These are phyloP conservation scores for Acrocera orbiculus DNA, from an alignment of 2,888 invertebrate genomes.

Conservation along the genomic window DNA sequence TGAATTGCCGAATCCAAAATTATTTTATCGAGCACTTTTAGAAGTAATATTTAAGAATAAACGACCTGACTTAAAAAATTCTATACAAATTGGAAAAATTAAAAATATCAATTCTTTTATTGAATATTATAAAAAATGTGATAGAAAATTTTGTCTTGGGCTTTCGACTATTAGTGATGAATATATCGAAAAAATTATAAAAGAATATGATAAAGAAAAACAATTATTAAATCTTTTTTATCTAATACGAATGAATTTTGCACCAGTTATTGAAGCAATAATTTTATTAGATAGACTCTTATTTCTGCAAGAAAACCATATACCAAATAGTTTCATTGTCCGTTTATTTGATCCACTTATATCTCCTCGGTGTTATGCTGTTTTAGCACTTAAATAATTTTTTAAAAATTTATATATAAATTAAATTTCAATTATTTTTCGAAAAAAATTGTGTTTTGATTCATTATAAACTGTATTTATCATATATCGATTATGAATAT, in stretches of 20 bases:
- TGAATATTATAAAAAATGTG: slow-evolving; percentile 52
- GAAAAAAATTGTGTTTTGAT: too few relatives aligned
- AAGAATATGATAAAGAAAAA: slow-evolving; percentile 30
- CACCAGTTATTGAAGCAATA: slow-evolving; percentile 63
- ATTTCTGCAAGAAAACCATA: slow-evolving; percentile 50
- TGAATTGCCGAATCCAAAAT: slow-evolving; percentile 38
- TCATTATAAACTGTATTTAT: too few relatives aligned
- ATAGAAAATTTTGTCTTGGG: slow-evolving; percentile 36
- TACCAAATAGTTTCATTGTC: slow-evolving; percentile 43
- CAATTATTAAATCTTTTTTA: slow-evolving; percentile 55
- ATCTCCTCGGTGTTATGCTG: slow-evolving; percentile 67
- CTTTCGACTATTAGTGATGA: slow-evolving; percentile 26
- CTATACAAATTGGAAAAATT: slow-evolving; percentile 42
- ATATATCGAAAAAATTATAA: slow-evolving; percentile 22
- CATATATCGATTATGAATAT: too few relatives aligned
- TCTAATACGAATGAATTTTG: slow-evolving; percentile 54
- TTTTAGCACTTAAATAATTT: slow-evolving; percentile 41
- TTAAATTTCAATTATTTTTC: too few relatives aligned
- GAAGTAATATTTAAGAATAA: slow-evolving; percentile 40
- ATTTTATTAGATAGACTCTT: slow-evolving; percentile 67
- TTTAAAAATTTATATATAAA: not conserved
- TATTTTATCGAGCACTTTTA: slow-evolving; percentile 61
- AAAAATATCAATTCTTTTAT: slow-evolving; percentile 44
- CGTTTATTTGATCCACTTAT: slow-evolving; percentile 67
- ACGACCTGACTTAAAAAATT: slow-evolving; percentile 26